Evolutionary conservation across 2,888 invertebrate species (phyloP), one percentile per base, ranked within the genome.

Genomic region (Rhamphomyia laevipes): DNA sequence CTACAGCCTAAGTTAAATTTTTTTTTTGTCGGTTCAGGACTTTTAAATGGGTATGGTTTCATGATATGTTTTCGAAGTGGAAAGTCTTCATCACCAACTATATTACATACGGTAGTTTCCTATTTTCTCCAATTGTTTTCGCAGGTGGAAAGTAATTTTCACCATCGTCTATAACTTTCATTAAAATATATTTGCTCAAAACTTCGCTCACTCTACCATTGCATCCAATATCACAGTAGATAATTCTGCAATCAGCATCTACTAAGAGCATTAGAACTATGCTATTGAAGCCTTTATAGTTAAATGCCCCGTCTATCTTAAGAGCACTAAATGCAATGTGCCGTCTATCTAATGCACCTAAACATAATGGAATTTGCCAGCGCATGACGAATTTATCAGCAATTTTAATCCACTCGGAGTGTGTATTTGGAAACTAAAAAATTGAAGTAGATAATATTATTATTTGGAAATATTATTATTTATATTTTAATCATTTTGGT

Each of bases 11-110:
- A n/a, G 18, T 9, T 17, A 38, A 38, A 16, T 38, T 16, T 10
- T 10, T 17, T 15, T 16, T 38, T 44, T 13, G n/a, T n/a, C 38
- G 6, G 12, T 13, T 15, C 18, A 7, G 13, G 11, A 5, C 21
- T 17, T n/a, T 18, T 17, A 15, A 6, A 51, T 16, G 50, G 49
- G 37, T 50, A 53, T 4, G 54, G 56, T 23, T 56, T 56, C 38
- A 54, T 43, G n/a, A 55, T 13, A 46, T 53, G 42, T 3, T 33
- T 41, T 43, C 52, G 43, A 30, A 56, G n/a, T 7, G 56, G 49
- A 45, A 55, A 54, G 6, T 52, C 54, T 46, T 54, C 51, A 41
- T 56, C 54, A 13, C 43, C n/a, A n/a, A n/a, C n/a, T n/a, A n/a
- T n/a, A n/a, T n/a, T n/a, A n/a, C n/a, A n/a, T n/a, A n/a, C n/a